These are phyloP conservation scores for Novumbra hubbsi DNA, from an alignment of 2,797 vertebrate species.

Conservation along the genomic window DNA sequence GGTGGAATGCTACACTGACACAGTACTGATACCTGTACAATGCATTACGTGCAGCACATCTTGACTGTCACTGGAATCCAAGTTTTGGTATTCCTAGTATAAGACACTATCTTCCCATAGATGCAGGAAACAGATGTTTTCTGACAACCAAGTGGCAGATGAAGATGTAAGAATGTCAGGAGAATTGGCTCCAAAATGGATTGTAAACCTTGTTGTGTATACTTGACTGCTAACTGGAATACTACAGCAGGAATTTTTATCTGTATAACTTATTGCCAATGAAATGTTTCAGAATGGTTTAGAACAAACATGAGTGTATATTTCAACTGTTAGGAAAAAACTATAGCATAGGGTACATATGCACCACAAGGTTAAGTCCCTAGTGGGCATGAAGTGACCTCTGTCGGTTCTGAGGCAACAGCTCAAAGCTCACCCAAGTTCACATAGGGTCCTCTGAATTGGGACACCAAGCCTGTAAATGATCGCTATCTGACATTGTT, in stretches of 20 bases:
- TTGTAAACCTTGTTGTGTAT: background rate
- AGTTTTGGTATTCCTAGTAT: background rate
- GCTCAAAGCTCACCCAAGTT: background rate
- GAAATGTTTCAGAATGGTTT: background rate
- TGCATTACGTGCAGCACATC: background rate
- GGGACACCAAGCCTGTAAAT: too few relatives aligned
- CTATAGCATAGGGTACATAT: background rate
- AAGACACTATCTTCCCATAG: conserved; percentile 1
- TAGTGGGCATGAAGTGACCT: background rate
- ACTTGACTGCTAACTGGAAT: background rate
- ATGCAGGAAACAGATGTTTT: conserved; percentile 3
- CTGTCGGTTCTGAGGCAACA: background rate
- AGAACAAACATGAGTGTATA: background rate
- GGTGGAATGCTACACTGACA: too few relatives aligned
- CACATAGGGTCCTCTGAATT: background rate
- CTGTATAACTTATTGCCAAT: background rate
- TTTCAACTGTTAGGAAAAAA: background rate
- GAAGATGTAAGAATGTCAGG: conserved; percentile 14
- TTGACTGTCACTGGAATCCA: background rate
- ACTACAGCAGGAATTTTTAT: background rate
- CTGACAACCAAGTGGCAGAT: conserved; percentile 29
- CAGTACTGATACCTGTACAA: too few relatives aligned
- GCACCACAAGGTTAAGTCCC: background rate
- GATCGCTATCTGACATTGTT: too few relatives aligned
- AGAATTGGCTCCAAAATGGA: background rate